These are phyloP conservation scores for Netelia inedita DNA, from an alignment of 2,888 invertebrate genomes.

Conservation along the genomic window DNA sequence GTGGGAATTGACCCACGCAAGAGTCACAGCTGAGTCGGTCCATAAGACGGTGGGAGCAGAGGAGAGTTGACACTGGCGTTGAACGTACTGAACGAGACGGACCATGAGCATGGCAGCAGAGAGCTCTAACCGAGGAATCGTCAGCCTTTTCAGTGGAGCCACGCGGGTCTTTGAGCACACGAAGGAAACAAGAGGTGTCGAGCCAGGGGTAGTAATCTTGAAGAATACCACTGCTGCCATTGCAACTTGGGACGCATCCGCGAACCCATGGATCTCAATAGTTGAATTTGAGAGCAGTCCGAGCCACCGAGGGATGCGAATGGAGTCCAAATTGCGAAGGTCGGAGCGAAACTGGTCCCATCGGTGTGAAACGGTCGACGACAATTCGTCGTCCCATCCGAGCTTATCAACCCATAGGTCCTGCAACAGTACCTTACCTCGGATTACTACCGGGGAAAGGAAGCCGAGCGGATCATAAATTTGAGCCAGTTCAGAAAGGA, in stretches of 20 bases:
- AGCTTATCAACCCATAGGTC: neutral
- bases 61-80: neutral
- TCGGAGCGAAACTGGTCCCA: neutral
- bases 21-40: slow-evolving; percentile 59
- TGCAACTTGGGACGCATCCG: neutral
- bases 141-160: slow-evolving; percentile 6
- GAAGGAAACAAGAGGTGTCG: neutral
- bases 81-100: neutral
- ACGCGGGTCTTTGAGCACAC: slow-evolving; percentile 12
- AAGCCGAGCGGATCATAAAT: neutral
- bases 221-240: neutral
- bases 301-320: neutral
- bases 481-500: neutral
- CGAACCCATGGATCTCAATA: neutral
- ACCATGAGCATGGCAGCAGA: neutral
- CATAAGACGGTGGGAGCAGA: slow-evolving; percentile 24
- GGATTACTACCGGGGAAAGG: neutral
- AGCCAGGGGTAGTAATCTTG: neutral
- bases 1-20: slow-evolving; percentile 64
- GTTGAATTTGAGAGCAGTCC: neutral
- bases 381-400: neutral
- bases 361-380: neutral
- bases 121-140: slow-evolving; percentile 7
- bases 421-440: neutral
- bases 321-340: neutral